phyloP scores from a whole-genome alignment of 2,113 vertebrate genomes.

The Physeter macrocephalus region DNA sequence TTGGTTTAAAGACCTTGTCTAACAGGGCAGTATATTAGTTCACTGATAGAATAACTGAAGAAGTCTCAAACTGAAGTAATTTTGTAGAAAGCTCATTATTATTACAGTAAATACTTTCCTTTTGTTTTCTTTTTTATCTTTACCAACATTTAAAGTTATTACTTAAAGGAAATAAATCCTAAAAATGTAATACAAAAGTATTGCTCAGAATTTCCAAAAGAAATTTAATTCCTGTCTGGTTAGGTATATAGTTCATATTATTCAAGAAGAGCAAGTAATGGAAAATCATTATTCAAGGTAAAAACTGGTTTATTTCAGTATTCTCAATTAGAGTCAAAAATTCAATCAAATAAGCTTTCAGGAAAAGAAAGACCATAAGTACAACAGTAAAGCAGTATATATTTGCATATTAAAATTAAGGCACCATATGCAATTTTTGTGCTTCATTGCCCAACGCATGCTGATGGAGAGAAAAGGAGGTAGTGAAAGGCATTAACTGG shows the following conservation, averaged over 20 bases:
- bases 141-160: neutral
- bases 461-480: conserved; percentile 47
- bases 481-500: conserved; percentile 33
- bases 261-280: conserved; percentile 25
- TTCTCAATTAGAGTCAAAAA: conserved; percentile 47
- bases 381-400: neutral
- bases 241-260: conserved; percentile 22
- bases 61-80: conserved; percentile 46
- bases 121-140: neutral
- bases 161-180: conserved; percentile 21
- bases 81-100: conserved; percentile 49
- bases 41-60: conserved; percentile 52
- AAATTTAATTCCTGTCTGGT: conserved; percentile 26
- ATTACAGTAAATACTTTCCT: neutral
- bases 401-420: conserved; percentile 63
- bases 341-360: neutral
- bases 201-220: neutral
- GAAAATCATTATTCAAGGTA: conserved; percentile 45
- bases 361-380: conserved; percentile 6
- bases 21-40: conserved; percentile 40
- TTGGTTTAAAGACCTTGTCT: conserved; percentile 75
- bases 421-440: conserved; percentile 62
- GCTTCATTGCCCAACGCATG: conserved; percentile 63
- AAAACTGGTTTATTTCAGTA: conserved; percentile 50
- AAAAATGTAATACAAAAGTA: neutral